phyloP scores from a whole-genome alignment of 2,797 vertebrate species.

The Uromys caudimaculatus region DNA sequence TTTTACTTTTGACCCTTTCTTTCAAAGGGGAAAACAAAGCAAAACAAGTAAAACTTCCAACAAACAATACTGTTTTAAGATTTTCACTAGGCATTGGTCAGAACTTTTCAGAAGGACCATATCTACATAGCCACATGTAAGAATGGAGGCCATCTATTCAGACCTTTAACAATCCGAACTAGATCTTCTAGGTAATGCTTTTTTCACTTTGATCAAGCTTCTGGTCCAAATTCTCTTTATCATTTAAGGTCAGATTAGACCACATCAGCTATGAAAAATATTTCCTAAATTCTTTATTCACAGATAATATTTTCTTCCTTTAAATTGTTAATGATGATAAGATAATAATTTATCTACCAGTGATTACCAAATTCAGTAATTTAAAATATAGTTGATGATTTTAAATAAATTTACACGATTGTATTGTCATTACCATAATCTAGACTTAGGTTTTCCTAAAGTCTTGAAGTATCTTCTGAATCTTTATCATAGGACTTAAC shows the following conservation, averaged over 20 bases:
- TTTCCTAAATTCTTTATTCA: slow-evolving; percentile 30
- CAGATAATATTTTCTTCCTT: slow-evolving; percentile 60
- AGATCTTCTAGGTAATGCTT: slow-evolving; percentile 23
- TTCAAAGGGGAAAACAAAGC: neutral
- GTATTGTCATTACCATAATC: neutral
- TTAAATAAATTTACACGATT: slow-evolving; percentile 44
- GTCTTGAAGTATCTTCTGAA: slow-evolving; percentile 55
- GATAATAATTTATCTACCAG: slow-evolving; percentile 44
- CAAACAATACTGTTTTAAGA: neutral
- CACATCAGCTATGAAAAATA: slow-evolving; percentile 15
- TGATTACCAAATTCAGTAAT: slow-evolving; percentile 56
- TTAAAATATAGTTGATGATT: slow-evolving; percentile 42
- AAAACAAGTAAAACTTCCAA: neutral
- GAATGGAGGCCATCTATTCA: neutral
- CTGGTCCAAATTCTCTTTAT: slow-evolving; percentile 41
- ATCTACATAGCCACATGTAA: neutral
- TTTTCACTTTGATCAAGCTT: slow-evolving; percentile 44
- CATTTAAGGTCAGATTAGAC: slow-evolving; percentile 27
- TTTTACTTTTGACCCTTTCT: neutral
- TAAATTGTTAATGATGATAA: slow-evolving; percentile 55
- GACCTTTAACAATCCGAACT: neutral
- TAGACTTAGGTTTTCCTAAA: slow-evolving; percentile 54
- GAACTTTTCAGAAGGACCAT: slow-evolving; percentile 45
- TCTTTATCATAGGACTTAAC: slow-evolving; percentile 14
- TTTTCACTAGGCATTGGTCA: slow-evolving; percentile 12